Evolutionary conservation across 2,113 vertebrate species (phyloP), one percentile per base, ranked within the genome.

Genomic region (Papio anubis): DNA sequence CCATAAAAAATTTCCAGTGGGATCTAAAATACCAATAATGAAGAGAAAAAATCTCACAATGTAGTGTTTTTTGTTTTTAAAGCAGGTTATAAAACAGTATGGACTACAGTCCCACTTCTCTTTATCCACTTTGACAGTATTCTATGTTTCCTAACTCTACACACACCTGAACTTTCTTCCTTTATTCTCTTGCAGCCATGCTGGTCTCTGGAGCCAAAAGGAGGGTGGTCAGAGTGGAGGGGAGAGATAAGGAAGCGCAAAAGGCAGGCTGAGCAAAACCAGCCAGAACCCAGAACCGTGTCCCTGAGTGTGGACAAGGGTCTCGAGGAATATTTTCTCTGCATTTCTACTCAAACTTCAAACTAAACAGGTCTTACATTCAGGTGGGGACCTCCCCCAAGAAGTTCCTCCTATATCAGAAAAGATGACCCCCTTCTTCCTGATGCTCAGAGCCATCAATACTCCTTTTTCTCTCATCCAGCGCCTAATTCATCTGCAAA

Each of bases 371-470:
- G 11, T 64, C 73, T 76, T 40, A 16, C 40, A 11, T 8, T 2
- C 6, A 27, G 8, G 8, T 20, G 20, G 45, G 59, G 17, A 20
- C n/a, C 23, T 9, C 21, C 30, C 18, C 16, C 9, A 2, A 18
- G 59, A 35, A 38, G 23, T 18, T 59, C 23, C n/a, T 30, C 17
- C 30, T 5, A 18, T 0, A 3, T 38, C 61, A 64, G 55, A 52
- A 32, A 55, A 6, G 6, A 14, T 2, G 3, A 32, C 7, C 0
- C 45, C 52, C 3, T 35, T 70, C 84, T 32, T 57, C 32, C 59
- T 2, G 0, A 38, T 21, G 45, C 30, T 27, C 20, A 1, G 61
- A 81, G 25, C 20, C 17, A 4, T 13, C 43, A 35, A 2, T 2
- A 14, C 9, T 32, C 8, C 52, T 83, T 55, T 30, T 59, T 66